Evolutionary conservation across 2,888 invertebrate species (phyloP).

Genomic region (Lutraria lutraria): DNA sequence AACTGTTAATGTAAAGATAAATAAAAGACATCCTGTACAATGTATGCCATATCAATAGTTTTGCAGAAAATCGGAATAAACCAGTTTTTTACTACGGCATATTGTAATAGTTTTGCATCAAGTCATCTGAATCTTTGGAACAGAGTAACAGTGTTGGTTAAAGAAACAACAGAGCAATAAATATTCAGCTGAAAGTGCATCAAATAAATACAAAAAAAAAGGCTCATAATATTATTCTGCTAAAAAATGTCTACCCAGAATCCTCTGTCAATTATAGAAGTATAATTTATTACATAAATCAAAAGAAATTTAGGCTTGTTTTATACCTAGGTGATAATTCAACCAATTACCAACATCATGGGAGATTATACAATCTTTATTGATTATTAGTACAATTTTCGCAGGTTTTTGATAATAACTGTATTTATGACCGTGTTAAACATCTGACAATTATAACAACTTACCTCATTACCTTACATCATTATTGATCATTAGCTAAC

Average conservation of each 20-base stretch:
- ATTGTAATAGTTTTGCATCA: too few species aligned
- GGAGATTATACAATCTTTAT: not conserved
- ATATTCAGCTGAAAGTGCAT: not conserved
- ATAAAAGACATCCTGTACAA: too few species aligned
- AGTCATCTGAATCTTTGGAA: too few species aligned
- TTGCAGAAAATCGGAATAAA: too few species aligned
- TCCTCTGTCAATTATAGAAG: not conserved
- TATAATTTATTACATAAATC: not conserved
- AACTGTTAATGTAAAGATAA: not conserved
- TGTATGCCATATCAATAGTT: too few species aligned
- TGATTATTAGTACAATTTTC: not conserved
- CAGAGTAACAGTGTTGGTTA: too few species aligned
- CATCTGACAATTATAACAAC: not conserved
- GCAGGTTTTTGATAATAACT: not conserved
- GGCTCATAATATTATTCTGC: not conserved
- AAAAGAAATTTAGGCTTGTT: not conserved
- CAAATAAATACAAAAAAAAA: not conserved
- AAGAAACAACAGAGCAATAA: not conserved
- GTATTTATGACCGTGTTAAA: conserved; percentile 9
- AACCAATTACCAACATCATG: not conserved
- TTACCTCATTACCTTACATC: not conserved
- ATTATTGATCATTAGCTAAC: too few species aligned
- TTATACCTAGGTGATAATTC: not conserved
- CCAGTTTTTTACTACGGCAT: too few species aligned
- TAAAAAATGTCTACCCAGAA: not conserved